Evolutionary conservation across 2,888 invertebrate species (phyloP).

Genomic region (Mechanitis messenoides): DNA sequence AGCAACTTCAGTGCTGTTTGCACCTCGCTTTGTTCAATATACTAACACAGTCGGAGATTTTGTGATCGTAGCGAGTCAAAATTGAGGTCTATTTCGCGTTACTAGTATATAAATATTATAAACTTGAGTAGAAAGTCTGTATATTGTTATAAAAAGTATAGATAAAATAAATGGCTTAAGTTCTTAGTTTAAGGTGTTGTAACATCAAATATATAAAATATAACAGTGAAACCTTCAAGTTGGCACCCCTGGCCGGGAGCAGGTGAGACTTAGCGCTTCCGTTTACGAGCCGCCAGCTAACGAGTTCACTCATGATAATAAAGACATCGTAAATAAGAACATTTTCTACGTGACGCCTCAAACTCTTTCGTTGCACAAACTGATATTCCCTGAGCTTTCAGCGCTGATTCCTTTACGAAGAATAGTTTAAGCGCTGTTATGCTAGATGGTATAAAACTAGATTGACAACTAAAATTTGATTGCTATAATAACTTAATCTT

Average conservation of each 20-base stretch:
- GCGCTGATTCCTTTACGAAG: conserved; percentile 3
- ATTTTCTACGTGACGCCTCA: conserved; percentile 41
- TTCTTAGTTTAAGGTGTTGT: too few relatives aligned
- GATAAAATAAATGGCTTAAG: too few relatives aligned
- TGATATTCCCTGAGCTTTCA: background rate
- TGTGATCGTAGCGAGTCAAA: too few relatives aligned
- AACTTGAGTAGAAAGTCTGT: too few relatives aligned
- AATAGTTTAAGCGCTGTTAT: background rate
- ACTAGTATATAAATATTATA: too few relatives aligned
- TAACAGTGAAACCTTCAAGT: conserved; percentile 21
- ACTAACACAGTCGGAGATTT: too few relatives aligned
- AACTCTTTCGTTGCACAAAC: conserved; percentile 12
- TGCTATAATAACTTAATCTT: too few relatives aligned
- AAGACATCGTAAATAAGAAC: conserved; percentile 51
- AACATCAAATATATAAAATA: background rate
- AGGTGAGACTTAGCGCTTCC: conserved; percentile 26
- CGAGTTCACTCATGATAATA: conserved; percentile 57
- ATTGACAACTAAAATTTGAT: too few relatives aligned
- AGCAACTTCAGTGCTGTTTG: too few relatives aligned
- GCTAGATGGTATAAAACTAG: background rate
- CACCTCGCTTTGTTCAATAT: too few relatives aligned
- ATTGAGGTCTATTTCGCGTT: too few relatives aligned
- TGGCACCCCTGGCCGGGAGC: conserved; percentile 29
- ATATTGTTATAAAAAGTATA: too few relatives aligned
- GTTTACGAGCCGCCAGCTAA: conserved; percentile 53